Base-by-base conservation (phyloP, 2,113 vertebrate genomes). In the Melospiza georgiana region DNA sequence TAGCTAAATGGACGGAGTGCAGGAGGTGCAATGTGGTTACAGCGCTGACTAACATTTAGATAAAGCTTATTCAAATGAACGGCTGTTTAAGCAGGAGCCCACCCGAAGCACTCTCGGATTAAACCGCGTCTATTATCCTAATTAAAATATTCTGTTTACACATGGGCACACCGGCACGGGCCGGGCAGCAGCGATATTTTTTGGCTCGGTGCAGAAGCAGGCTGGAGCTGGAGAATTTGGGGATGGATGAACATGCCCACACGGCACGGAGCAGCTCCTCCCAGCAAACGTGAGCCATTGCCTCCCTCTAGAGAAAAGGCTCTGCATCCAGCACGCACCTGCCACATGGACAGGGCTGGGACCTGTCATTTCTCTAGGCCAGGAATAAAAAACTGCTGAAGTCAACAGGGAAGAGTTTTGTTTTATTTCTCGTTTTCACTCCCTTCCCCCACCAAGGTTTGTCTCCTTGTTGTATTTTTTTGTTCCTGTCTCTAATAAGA, bases 21-120 rank as follows among this genome's bases (percentile, higher is more conserved):
- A 25, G 8, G 72, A 73, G 78, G 58, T 10, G 35, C 67, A 46
- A 10, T 20, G 87, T 61, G 76, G 39, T 30, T 68, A 11, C 30
- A 87, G 43, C 84, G 22, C 86, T 11, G 83, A 62, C 90, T 73
- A 95, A 96, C 86, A 75, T 93, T 93, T 96, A 86, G 89, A 93
- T 91, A 87, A 94, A 95, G 94, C 54, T 89, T 81, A 89, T 94
- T 96, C 94, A 95, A 90, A 94, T 57, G 66, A 96, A 58, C 81
- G 69, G 87, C 84, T 71, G 76, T 23, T 91, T 65, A 73, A 89
- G 88, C 51, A 58, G 82, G 43, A 94, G 78, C 61, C 81, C 79
- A 76, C 89, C 85, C 49, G 5, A 91, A 87, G 62, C 78, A 44
- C 66, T 39, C 49, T 15, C 0, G 7, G 87, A 96, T 82, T 91